Conservation (phyloP, 2,888 invertebrate species). For the Periphyllus acericola region DNA sequence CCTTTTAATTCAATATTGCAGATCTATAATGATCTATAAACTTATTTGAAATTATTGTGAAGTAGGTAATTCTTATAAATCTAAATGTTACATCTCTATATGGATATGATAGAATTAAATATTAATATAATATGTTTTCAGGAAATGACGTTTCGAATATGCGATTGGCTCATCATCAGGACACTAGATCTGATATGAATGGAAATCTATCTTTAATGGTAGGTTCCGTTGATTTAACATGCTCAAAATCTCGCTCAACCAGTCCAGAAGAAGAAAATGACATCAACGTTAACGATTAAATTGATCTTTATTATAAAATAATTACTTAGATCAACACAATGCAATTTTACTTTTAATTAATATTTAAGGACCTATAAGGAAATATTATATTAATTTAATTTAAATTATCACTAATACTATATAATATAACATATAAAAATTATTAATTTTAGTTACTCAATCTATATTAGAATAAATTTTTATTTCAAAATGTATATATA, state of each 20-base stretch:
- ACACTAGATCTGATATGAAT: constrained; percentile 45
- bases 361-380: constrained; percentile 1
- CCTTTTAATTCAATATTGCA: no score
- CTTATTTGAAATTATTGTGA: no score
- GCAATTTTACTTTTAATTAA: constrained; percentile 12
- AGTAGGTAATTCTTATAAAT: no score
- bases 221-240: constrained; percentile 52
- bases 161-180: constrained; percentile 36
- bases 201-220: constrained; percentile 52
- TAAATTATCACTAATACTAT: not conserved
- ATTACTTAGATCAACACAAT: not conserved
- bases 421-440: not conserved
- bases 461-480: not conserved
- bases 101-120: no score
- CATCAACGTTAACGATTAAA: constrained; percentile 57
- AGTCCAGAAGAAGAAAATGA: constrained; percentile 55
- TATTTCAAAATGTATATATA: not conserved
- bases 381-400: constrained; percentile 17
- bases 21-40: no score
- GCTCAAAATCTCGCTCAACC: constrained; percentile 48
- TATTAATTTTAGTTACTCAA: constrained; percentile 7
- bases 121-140: constrained; percentile 14
- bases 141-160: constrained; percentile 35
- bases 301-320: not conserved
- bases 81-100: no score